Percentiles rank a stretch among this genome's conserved stretches.
Conservation (phyloP, 2,888 invertebrate genomes). For the Lomographa bimaculata region DNA sequence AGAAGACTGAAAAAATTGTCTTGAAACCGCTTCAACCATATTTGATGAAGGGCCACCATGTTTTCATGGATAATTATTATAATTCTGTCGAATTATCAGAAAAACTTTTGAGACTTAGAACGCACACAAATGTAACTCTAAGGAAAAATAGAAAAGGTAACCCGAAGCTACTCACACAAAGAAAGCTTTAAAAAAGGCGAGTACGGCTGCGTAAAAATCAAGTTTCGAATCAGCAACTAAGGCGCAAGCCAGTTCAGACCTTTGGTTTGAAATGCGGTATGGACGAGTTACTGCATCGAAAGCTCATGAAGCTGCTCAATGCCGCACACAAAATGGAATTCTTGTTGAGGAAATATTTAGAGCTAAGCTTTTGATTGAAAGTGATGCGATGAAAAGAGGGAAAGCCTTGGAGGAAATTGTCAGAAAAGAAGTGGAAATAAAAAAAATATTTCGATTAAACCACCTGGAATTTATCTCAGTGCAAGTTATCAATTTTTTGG, state of each 20-base stretch:
- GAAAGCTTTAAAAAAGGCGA: too few species aligned
- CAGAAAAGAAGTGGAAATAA: constrained; percentile 5
- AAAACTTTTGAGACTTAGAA: too few species aligned
- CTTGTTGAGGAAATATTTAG: constrained; percentile 13
- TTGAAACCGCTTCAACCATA: too few species aligned
- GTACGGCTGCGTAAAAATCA: too few species aligned
- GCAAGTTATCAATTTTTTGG: constrained; percentile 8
- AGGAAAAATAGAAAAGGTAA: too few species aligned
- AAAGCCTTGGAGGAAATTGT: constrained; percentile 5
- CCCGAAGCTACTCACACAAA: too few species aligned
- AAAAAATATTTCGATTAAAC: constrained; percentile 3
- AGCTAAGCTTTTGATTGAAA: constrained; percentile 8
- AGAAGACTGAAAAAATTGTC: too few species aligned
- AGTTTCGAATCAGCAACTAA: constrained; percentile 3
- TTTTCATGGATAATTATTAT: too few species aligned
- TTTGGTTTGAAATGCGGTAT: constrained; percentile 15
- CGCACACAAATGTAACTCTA: too few species aligned
- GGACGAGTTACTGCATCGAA: constrained; percentile 12
- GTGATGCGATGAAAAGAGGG: constrained; percentile 8
- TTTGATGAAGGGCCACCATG: too few species aligned
- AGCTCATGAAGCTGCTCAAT: constrained; percentile 4
- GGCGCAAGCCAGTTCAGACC: constrained; percentile 4
- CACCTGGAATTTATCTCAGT: constrained; percentile 10
- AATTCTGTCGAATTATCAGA: too few species aligned
- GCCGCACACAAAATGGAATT: constrained; percentile 4